These are phyloP conservation scores for Ichneumon xanthorius DNA, from an alignment of 2,888 invertebrate genomes.

Conservation along the genomic window DNA sequence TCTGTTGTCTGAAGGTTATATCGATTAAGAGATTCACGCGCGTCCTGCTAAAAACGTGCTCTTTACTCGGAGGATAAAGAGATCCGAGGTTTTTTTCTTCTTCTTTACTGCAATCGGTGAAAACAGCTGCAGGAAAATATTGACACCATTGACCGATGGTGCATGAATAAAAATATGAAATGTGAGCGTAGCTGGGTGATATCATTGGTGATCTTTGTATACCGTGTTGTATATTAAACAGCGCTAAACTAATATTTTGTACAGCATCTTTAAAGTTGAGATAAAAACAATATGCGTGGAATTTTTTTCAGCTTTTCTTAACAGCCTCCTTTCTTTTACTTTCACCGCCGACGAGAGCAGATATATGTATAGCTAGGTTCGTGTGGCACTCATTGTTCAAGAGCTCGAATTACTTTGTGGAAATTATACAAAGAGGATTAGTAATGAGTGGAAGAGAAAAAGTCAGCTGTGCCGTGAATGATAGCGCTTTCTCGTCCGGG, in stretches of 20 bases:
- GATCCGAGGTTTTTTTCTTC: neutral
- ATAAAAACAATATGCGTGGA: neutral
- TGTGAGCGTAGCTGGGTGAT: neutral
- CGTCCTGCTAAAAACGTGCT: neutral
- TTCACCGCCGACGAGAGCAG: constrained; percentile 42
- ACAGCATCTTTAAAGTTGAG: neutral
- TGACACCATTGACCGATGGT: neutral
- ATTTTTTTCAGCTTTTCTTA: neutral
- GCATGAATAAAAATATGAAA: neutral
- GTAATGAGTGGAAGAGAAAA: neutral
- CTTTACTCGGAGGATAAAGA: neutral
- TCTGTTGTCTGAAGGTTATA: neutral
- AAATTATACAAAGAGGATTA: neutral
- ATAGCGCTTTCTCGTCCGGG: neutral
- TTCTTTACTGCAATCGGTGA: neutral
- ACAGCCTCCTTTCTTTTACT: constrained; percentile 37
- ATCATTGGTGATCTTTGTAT: neutral
- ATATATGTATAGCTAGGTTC: neutral
- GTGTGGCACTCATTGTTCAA: neutral
- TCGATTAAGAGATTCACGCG: neutral
- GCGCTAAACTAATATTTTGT: neutral
- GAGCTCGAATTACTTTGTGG: neutral
- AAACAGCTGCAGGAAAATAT: neutral
- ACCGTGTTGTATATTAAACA: neutral
- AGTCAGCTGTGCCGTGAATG: neutral